phyloP scores from a whole-genome alignment of 1,140 invertebrate genomes.

The Telenomus remus region DNA sequence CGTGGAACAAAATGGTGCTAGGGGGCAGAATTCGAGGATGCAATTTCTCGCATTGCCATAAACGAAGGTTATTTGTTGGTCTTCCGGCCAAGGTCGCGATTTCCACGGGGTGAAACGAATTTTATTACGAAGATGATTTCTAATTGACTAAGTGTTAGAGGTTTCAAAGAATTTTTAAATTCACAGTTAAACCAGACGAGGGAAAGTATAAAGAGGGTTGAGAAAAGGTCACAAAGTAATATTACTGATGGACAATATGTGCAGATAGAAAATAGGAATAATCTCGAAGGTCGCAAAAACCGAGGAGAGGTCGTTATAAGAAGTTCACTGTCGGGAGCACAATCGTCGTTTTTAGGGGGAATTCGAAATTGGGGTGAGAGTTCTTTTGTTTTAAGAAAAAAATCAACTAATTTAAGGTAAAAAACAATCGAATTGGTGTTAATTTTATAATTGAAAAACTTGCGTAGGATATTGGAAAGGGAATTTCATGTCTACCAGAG shows the following conservation, averaged over 20 bases:
- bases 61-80: slow-evolving; percentile 9
- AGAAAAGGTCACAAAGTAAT: slow-evolving; percentile 54
- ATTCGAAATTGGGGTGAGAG: slow-evolving; percentile 2
- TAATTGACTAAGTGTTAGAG: no score
- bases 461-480: neutral
- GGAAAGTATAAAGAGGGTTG: slow-evolving; percentile 19
- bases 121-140: slow-evolving; percentile 16
- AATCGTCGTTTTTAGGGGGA: slow-evolving; percentile 26
- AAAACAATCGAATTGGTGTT: slow-evolving; percentile 11
- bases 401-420: neutral
- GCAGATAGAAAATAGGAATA: slow-evolving; percentile 57
- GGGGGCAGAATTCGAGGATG: slow-evolving; percentile 1
- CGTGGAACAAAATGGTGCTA: slow-evolving; percentile 44
- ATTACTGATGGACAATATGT: slow-evolving; percentile 69
- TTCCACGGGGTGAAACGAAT: slow-evolving; percentile 48
- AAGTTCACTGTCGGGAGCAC: slow-evolving; percentile 12
- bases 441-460: slow-evolving; percentile 22
- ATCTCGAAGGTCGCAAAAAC: slow-evolving; percentile 12
- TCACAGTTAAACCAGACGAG: slow-evolving; percentile 18
- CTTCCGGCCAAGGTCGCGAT: slow-evolving; percentile 4
- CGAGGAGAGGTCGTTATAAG: slow-evolving; percentile 11
- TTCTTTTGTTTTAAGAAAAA: slow-evolving; percentile 16
- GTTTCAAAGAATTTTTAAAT: neutral
- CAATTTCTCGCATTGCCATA: slow-evolving; percentile 40
- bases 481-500: no score